Conservation (phyloP, 2,113 vertebrate species). For the Clinocottus analis region DNA sequence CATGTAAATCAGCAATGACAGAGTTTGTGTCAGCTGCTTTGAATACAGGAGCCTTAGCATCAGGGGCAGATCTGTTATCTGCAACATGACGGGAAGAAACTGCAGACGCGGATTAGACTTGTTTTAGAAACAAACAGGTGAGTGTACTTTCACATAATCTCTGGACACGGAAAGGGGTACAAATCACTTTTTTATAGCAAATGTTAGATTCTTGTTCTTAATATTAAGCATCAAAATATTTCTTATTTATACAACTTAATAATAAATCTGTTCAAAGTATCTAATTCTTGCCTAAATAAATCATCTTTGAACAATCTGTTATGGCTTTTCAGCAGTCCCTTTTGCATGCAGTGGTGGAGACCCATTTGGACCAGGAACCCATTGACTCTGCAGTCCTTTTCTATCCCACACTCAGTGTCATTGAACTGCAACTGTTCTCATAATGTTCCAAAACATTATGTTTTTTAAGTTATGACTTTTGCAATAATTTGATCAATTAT, state of each 20-base stretch:
- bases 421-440: background rate
- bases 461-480: no score
- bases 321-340: background rate
- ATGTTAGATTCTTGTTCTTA: background rate
- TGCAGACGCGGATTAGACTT: conserved; percentile 14
- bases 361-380: background rate
- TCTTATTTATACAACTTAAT: background rate
- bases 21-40: conserved; percentile 9
- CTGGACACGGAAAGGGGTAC: no score
- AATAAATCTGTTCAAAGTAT: background rate
- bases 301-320: background rate
- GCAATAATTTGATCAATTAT: background rate
- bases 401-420: background rate
- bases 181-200: background rate
- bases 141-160: background rate
- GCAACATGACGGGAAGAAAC: background rate
- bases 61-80: conserved; percentile 21
- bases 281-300: conserved; percentile 27
- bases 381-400: background rate
- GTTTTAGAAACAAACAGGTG: background rate
- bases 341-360: background rate
- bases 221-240: background rate
- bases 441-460: background rate
- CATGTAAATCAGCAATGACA: conserved; percentile 25
- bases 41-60: conserved; percentile 8